Conservation (phyloP, 2,888 invertebrate species). For the Drosophila barbarae region DNA sequence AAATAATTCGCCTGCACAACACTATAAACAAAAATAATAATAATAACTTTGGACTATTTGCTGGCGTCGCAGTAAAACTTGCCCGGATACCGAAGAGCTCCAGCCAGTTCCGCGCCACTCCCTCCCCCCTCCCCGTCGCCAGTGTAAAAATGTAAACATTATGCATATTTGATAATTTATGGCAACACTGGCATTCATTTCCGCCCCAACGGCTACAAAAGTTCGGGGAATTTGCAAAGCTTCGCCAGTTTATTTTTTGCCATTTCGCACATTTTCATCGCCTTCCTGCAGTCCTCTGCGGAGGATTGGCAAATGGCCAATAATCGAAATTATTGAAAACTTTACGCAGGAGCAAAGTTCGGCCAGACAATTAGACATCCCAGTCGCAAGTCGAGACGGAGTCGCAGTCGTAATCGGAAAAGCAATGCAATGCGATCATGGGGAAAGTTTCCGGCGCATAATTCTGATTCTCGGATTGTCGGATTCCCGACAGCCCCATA, state of each 20-base stretch:
- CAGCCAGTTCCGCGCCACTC: neutral
- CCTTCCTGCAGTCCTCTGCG: constrained; percentile 5
- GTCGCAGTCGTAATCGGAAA: constrained; percentile 31
- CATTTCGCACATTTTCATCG: constrained; percentile 36
- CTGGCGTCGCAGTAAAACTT: constrained; percentile 66
- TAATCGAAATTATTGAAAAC: constrained; percentile 78
- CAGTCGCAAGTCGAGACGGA: constrained; percentile 51
- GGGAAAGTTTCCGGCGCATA: constrained; percentile 56
- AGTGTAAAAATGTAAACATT: constrained; percentile 72
- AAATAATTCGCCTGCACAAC: constrained; percentile 72
- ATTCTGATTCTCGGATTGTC: constrained; percentile 31
- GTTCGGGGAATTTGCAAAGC: constrained; percentile 26
- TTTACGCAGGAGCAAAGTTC: constrained; percentile 67
- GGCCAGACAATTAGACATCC: constrained; percentile 65
- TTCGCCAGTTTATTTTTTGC: constrained; percentile 30
- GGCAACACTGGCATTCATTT: constrained; percentile 77
- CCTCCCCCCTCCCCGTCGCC: neutral
- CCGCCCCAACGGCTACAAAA: constrained; percentile 54
- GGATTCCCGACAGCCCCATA: constrained; percentile 7
- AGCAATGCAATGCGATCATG: constrained; percentile 44
- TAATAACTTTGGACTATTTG: constrained; percentile 64
- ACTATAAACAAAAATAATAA: constrained; percentile 75
- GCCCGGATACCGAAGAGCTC: constrained; percentile 43
- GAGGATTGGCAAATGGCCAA: constrained; percentile 75
- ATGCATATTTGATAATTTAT: constrained; percentile 77